Evolutionary conservation across 2,113 vertebrate species (phyloP).

Genomic region (Stomatorhinus ivindoensis): DNA sequence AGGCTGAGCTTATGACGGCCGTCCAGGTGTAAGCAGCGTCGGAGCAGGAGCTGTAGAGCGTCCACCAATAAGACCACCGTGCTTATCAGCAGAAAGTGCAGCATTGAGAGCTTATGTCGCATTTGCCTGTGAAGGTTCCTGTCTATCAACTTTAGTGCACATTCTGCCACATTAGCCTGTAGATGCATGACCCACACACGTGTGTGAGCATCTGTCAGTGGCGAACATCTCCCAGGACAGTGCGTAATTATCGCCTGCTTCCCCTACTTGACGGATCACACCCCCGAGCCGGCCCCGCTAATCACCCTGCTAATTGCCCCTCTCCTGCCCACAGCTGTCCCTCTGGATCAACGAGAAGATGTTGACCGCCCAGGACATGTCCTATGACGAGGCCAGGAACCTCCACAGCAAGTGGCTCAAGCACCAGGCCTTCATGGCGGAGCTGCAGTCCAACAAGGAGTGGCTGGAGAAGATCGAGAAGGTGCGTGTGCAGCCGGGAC

Average conservation of each 20-base stretch:
- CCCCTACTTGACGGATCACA: background rate
- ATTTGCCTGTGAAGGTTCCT: background rate
- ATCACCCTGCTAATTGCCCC: background rate
- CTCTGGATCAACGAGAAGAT: conserved; percentile 99
- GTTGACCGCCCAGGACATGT: conserved; percentile 97
- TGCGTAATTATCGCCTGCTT: background rate
- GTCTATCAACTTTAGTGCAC: background rate
- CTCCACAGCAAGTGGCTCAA: conserved; percentile 88
- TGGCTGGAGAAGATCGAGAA: conserved; percentile 98
- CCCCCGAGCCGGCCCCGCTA: background rate
- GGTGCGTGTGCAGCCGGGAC: conserved; percentile 49
- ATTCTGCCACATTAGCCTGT: background rate
- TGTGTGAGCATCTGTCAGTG: background rate
- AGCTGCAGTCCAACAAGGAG: conserved; percentile 94
- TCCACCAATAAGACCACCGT: background rate
- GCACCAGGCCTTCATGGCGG: conserved; percentile 83
- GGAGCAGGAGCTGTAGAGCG: background rate
- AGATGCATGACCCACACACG: background rate
- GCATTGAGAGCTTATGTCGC: background rate
- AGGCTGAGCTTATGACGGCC: background rate
- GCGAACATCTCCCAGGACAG: background rate
- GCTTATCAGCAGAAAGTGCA: no score
- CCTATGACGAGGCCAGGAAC: conserved; percentile 96
- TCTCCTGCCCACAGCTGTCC: conserved; percentile 65
- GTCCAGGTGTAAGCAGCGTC: background rate